Evolutionary conservation across 1,140 invertebrate species (phyloP).

Genomic region (Centruroides sculpturatus): DNA sequence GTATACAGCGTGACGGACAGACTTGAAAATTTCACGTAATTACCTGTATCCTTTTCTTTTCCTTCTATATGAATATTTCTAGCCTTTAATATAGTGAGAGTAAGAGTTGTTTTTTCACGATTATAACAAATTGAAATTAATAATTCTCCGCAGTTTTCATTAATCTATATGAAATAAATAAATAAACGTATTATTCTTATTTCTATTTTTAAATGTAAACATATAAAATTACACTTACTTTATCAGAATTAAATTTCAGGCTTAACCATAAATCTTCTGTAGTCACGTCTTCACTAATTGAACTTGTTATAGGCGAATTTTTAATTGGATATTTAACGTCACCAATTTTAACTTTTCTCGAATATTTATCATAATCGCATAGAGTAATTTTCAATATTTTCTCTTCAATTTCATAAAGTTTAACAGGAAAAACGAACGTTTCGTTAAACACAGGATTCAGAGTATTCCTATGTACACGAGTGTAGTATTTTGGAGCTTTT

Average conservation of each 20-base stretch:
- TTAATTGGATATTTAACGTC: conserved; percentile 20
- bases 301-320: conserved; percentile 10
- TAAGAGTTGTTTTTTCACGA: conserved; percentile 6
- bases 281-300: not conserved
- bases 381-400: conserved; percentile 22
- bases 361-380: conserved; percentile 25
- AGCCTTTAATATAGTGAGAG: conserved; percentile 13
- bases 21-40: not conserved
- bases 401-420: conserved; percentile 19
- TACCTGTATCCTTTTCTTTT: conserved; percentile 15
- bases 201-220: not conserved
- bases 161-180: conserved; percentile 4
- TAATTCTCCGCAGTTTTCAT: conserved; percentile 8
- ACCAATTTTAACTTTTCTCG: conserved; percentile 24
- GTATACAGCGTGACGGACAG: no score
- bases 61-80: conserved; percentile 6
- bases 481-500: conserved; percentile 17
- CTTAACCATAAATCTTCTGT: conserved; percentile 18
- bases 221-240: conserved; percentile 6
- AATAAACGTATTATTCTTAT: not conserved
- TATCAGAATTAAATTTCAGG: conserved; percentile 5
- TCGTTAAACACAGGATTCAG: conserved; percentile 25
- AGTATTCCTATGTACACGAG: conserved; percentile 22
- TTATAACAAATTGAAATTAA: conserved; percentile 16
- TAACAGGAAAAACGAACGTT: conserved; percentile 21